Conservation (phyloP, 2,888 invertebrate species). For the Pyrrhosoma nymphula region DNA sequence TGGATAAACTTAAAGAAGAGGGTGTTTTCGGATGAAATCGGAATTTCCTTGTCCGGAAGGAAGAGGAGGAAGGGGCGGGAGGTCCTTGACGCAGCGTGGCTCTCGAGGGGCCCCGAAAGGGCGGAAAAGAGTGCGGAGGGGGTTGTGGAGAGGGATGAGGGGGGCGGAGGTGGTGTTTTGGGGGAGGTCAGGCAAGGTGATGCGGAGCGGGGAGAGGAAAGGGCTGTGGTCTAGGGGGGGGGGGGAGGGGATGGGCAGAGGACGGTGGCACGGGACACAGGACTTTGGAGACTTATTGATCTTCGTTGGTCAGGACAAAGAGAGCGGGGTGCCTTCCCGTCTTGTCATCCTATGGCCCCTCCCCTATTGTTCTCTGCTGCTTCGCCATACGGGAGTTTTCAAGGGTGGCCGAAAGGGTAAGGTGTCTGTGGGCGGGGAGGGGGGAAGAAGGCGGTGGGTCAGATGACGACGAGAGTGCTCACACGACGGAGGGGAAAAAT, state of each 20-base stretch:
- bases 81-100: neutral
- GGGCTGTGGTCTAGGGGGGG: neutral
- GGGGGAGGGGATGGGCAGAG: neutral
- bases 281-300: constrained; percentile 67
- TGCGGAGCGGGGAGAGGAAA: neutral
- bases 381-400: constrained; percentile 46
- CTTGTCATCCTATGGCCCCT: constrained; percentile 6
- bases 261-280: constrained; percentile 44
- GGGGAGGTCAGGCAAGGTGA: constrained; percentile 22
- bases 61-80: neutral
- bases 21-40: neutral
- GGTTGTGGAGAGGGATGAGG: neutral
- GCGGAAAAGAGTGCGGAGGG: neutral
- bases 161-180: neutral
- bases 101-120: neutral
- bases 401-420: constrained; percentile 24
- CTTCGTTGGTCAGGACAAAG: constrained; percentile 67
- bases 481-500: neutral
- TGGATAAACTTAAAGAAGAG: neutral
- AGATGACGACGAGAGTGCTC: neutral
- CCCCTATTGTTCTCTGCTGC: constrained; percentile 59
- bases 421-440: neutral
- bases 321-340: constrained; percentile 47
- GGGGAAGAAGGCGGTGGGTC: neutral
- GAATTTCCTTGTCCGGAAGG: neutral